Evolutionary conservation across 2,888 invertebrate species (phyloP).

Genomic region (Ophraella communa): DNA sequence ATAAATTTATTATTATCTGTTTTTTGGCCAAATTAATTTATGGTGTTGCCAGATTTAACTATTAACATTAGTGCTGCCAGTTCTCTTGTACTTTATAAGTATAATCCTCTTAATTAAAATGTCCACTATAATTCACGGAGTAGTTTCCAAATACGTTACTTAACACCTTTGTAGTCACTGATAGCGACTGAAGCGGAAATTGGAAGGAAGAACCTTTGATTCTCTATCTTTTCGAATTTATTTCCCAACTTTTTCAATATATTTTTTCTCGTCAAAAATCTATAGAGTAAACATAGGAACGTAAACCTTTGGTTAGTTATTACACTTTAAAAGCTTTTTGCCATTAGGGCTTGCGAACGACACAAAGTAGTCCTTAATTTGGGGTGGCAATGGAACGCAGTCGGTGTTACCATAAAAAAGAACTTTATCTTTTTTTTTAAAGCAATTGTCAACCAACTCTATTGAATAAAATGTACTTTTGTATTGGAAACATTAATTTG

Average conservation of each 20-base stretch:
- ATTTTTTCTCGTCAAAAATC: not conserved
- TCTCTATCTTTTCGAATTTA: not conserved
- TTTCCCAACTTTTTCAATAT: not conserved
- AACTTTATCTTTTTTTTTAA: constrained; percentile 18
- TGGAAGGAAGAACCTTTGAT: not conserved
- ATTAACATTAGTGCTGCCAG: too few species aligned
- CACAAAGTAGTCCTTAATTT: constrained; percentile 18
- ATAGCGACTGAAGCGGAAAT: not conserved
- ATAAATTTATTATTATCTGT: too few species aligned
- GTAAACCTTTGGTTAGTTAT: constrained; percentile 10
- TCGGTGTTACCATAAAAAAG: constrained; percentile 15
- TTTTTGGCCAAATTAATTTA: too few species aligned
- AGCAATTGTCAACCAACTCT: constrained; percentile 18
- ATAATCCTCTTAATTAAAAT: too few species aligned
- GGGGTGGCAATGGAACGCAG: not conserved
- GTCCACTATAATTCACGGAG: too few species aligned
- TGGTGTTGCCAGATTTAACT: too few species aligned
- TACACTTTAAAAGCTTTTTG: constrained; percentile 21
- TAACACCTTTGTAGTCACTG: not conserved
- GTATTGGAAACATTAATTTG: constrained; percentile 4
- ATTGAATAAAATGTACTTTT: constrained; percentile 5
- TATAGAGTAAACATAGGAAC: constrained; percentile 2
- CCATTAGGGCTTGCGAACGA: constrained; percentile 18
- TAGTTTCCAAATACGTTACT: too few species aligned
- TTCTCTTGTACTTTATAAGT: too few species aligned